Evolutionary conservation across 2,888 invertebrate genomes (phyloP), one percentile per base, ranked within the genome.

Genomic region (Limenitis camilla): DNA sequence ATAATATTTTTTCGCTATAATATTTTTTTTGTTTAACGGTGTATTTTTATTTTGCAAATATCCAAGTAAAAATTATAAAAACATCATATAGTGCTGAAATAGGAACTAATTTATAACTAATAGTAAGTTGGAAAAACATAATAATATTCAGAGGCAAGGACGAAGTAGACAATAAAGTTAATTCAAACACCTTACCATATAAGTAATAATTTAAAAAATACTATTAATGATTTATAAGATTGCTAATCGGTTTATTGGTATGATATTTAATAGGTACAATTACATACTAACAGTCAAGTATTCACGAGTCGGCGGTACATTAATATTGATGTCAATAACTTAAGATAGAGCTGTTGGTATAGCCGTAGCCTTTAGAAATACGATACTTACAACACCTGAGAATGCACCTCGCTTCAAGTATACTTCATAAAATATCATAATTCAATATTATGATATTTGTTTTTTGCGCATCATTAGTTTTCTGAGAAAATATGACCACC

Each of bases 331-430:
- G 48, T 52, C 41, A 40, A 45, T 55, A 55, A 46, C 41, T 47
- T 30, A 43, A 40, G 40, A 56, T 59, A 44, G 43, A 56, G 49
- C 38, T 52, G 40, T 51, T 52, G 42, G 46, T 39, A 39, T 45
- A 54, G 52, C 42, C 46, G 46, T 50, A 49, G 47, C 47, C 19
- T 40, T 41, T 53, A 11, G 63, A 55, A 61, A 61, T 43, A 11
- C 46, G 60, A 61, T 55, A 62, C 41, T 51, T 43, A 45, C 41
- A 33, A 63, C 78, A 80, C 76, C 78, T 79, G 78, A 72, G 78
- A 79, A 80, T 80, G 73, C 61, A 64, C 55, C 46, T 53, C 45
- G 47, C 40, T 29, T 45, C 32, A 35, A 29, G 42, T n/a, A 31
- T 11, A 44, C 32, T 35, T 38, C 30, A 48, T 47, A 10, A 49